These are phyloP conservation scores for Eretmochelys imbricata DNA, from an alignment of 2,113 vertebrate genomes.

Conservation along the genomic window DNA sequence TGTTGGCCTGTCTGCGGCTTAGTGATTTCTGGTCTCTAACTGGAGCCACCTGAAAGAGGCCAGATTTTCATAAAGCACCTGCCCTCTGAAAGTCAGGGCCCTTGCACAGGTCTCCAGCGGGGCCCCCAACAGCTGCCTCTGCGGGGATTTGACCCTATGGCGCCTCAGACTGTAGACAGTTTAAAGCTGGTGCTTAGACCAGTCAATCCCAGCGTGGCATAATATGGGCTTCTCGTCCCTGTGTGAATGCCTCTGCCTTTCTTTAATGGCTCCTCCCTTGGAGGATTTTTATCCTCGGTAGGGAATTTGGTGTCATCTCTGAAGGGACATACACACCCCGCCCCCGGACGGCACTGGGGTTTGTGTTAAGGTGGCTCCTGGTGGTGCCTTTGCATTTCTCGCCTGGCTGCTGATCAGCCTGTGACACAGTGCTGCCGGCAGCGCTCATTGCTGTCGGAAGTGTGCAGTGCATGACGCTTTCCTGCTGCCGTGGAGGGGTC, in stretches of 20 bases:
- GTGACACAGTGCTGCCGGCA: background rate
- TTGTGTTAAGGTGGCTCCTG: background rate
- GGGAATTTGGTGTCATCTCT: background rate
- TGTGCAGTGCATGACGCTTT: slow-evolving; percentile 38
- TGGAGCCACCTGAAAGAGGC: background rate
- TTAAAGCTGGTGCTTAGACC: background rate
- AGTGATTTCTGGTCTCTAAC: background rate
- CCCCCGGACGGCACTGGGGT: background rate
- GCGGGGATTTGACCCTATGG: background rate
- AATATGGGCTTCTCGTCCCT: background rate
- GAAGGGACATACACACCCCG: background rate
- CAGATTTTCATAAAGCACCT: background rate
- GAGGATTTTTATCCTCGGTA: background rate
- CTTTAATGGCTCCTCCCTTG: background rate
- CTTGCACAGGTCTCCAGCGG: background rate
- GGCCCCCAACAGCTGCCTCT: background rate
- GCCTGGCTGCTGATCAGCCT: background rate
- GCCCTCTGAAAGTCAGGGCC: background rate
- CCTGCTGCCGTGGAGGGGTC: background rate
- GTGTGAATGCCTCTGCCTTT: no score
- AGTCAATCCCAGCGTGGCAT: background rate
- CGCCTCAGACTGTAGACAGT: background rate
- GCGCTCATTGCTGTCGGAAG: background rate
- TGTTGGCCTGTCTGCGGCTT: background rate
- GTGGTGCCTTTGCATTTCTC: background rate